A percentile compares a stretch with the other conserved stretches of the same genome.
These are phyloP conservation scores for Keiferia lycopersicella DNA, from an alignment of 2,888 invertebrate species.

Conservation along the genomic window DNA sequence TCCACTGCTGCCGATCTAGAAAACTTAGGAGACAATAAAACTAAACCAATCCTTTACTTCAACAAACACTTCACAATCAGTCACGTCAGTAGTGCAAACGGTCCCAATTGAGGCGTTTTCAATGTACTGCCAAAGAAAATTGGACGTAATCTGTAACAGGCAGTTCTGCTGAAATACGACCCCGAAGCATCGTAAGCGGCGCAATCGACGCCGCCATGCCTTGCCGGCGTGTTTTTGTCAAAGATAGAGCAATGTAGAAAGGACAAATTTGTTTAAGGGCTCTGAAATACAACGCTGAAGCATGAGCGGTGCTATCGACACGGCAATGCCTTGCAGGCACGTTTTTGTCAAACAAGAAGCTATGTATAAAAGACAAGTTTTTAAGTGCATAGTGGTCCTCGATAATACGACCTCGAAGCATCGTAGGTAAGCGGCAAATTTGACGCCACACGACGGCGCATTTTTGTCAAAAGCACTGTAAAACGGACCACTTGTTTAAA, in stretches of 20 bases:
- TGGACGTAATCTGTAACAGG: slow-evolving; percentile 69
- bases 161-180: slow-evolving; percentile 66
- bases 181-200: slow-evolving; percentile 57
- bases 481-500: neutral
- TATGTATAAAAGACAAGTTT: no score
- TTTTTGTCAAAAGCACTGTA: slow-evolving; percentile 34
- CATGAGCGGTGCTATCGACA: slow-evolving; percentile 61
- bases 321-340: slow-evolving; percentile 48
- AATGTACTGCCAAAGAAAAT: slow-evolving; percentile 61
- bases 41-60: neutral
- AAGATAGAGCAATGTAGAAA: slow-evolving; percentile 37
- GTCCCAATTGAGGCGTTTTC: slow-evolving; percentile 48
- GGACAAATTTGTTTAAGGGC: neutral
- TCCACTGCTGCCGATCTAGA: neutral
- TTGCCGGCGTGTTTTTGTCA: slow-evolving; percentile 49
- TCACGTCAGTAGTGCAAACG: slow-evolving; percentile 23
- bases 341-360: slow-evolving; percentile 35
- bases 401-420: slow-evolving; percentile 65
- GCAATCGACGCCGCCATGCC: slow-evolving; percentile 58
- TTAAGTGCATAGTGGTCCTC: no score
- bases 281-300: slow-evolving; percentile 64
- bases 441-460: slow-evolving; percentile 52
- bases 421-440: slow-evolving; percentile 61
- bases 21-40: neutral
- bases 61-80: neutral